Base-by-base conservation (phyloP, 2,113 vertebrate genomes). In the Orientallactaga bullata region DNA sequence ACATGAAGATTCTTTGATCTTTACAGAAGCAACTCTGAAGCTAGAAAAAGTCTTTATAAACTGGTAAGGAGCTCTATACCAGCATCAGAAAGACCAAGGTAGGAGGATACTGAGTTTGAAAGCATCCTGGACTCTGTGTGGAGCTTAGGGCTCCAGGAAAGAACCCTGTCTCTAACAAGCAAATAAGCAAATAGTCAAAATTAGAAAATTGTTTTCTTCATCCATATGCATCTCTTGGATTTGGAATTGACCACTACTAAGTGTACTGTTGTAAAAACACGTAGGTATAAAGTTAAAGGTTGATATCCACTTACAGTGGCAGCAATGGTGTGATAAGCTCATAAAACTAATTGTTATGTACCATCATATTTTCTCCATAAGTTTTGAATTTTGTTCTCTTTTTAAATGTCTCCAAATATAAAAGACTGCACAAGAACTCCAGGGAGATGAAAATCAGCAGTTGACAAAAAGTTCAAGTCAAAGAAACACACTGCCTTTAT, bases 371-470 rank as follows among this genome's bases (percentile, higher is more conserved):
- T 85, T 88, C 79, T 63, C 35, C 51, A 18, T 61, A 69, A 88
- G 39, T 58, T 95, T 87, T 77, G 32, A 88, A 35, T 58, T 63
- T 69, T 39, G 76, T 32, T 35, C 88, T 37, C 58, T 24, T 85
- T 89, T 73, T 51, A 39, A 47, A 73, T 32, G 84, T 91, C 42
- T 76, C 79, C 39, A 94, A 71, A 39, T 16, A 51, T 16, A 39
- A 37, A 85, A 80, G 18, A 69, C 6, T 81, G 2, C 15, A 86
- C 51, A 90, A 65, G 11, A 21, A 35, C 61, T 60, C 1, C 2
- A 61, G 78, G 90, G 60, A 93, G 21, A 15, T 65, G 1, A 91
- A 93, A 26, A 65, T 55, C 79, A 89, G 72, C 85, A 78, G 30
- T 42, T 87, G 58, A 2, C 28, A 28, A 21, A 86, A 77, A 51